Percentiles rank a stretch among this genome's conserved stretches.
Evolutionary conservation across 2,797 vertebrate genomes (phyloP).

Genomic region (Vespertilio murinus): DNA sequence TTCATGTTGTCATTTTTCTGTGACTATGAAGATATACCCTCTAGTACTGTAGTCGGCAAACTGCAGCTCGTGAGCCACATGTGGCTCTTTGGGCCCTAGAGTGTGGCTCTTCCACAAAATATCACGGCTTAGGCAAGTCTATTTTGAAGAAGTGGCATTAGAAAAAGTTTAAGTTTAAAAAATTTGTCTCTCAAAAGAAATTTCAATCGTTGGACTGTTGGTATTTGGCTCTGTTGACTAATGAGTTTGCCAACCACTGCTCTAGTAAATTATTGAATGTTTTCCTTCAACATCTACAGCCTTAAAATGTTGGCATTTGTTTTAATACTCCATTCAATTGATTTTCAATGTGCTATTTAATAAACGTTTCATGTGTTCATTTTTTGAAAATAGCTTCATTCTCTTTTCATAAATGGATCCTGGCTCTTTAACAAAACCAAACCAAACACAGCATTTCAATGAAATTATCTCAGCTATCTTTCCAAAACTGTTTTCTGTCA

Average conservation of each 20-base stretch:
- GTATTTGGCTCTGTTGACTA: no score
- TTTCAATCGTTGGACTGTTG: no score
- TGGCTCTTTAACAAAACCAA: neutral
- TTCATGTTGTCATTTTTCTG: neutral
- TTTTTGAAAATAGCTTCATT: slow-evolving; percentile 5
- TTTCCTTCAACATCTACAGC: neutral
- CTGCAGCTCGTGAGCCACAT: no score
- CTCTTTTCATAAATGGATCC: neutral
- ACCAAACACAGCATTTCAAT: neutral
- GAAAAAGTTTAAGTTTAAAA: no score
- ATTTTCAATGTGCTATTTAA: slow-evolving; percentile 29
- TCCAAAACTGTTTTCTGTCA: neutral
- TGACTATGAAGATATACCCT: neutral
- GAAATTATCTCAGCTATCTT: neutral
- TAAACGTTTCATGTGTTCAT: slow-evolving; percentile 10
- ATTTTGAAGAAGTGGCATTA: no score
- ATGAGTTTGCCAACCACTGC: no score
- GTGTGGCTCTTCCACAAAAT: no score
- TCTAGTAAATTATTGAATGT: neutral
- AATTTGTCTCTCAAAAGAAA: no score
- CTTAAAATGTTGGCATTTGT: slow-evolving; percentile 36
- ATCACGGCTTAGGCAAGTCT: no score
- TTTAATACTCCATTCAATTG: neutral
- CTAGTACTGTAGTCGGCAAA: neutral
- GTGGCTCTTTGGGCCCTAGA: no score